Evolutionary conservation across 2,113 vertebrate genomes (phyloP).

Genomic region (Ahaetulla prasina): DNA sequence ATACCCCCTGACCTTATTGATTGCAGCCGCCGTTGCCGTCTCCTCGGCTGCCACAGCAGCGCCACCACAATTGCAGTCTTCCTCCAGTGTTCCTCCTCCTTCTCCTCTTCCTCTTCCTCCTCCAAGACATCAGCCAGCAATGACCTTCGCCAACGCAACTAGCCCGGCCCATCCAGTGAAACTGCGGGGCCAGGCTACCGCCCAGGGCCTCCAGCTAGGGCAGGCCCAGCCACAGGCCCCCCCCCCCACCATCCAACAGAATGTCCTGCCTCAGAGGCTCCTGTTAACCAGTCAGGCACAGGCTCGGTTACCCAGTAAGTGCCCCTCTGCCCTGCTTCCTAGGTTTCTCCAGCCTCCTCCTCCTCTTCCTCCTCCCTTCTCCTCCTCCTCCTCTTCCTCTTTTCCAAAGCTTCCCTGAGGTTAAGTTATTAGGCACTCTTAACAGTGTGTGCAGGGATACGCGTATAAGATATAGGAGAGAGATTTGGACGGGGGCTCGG

Average conservation of each 20-base stretch:
- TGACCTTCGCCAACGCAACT: constrained; percentile 75
- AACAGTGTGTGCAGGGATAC: constrained; percentile 64
- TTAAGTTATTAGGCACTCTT: constrained; percentile 65
- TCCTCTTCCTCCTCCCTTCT: constrained; percentile 44
- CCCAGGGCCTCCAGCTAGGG: constrained; percentile 70
- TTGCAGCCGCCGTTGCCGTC: constrained; percentile 80
- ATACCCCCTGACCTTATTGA: constrained; percentile 81
- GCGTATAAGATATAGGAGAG: not conserved
- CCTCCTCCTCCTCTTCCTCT: constrained; percentile 38
- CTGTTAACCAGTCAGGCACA: constrained; percentile 96
- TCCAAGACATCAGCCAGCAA: constrained; percentile 80
- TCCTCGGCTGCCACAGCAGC: constrained; percentile 61
- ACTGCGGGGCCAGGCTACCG: constrained; percentile 70
- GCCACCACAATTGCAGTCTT: constrained; percentile 78
- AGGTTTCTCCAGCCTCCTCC: not conserved
- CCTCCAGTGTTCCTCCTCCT: constrained; percentile 64
- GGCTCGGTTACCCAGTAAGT: constrained; percentile 99
- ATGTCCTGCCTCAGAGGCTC: constrained; percentile 90
- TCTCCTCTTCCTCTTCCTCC: constrained; percentile 72
- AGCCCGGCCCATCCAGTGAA: constrained; percentile 77
- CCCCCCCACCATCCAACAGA: constrained; percentile 79
- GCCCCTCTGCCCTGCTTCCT: constrained; percentile 61
- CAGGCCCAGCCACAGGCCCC: constrained; percentile 80
- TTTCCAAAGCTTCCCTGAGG: constrained; percentile 50
- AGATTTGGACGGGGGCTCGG: not conserved